Evolutionary conservation across 2,888 invertebrate genomes (phyloP), one percentile per base, ranked within the genome.

Genomic region (Hydriomena furcata): DNA sequence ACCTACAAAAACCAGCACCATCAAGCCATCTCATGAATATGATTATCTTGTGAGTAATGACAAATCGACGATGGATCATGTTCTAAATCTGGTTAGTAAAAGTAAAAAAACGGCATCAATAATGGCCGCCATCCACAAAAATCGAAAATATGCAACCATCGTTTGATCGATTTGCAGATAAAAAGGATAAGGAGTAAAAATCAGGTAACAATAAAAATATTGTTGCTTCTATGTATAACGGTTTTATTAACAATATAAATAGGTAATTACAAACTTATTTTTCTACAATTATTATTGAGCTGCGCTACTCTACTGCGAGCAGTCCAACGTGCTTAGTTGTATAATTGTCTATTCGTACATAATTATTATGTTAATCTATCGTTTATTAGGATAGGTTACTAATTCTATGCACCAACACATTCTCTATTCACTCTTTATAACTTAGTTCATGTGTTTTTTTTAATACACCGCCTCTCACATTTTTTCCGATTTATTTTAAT

Each of bases 161-260:
- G 27, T 40, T 24, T 44, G 34, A 21, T 17, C 21, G 10, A 0
- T 34, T 35, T 20, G 28, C 21, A 25, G 27, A 7, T 42, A 41
- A 20, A 25, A 21, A 7, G 23, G 34, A 38, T 21, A 13, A 32
- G 13, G 12, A 30, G 7, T 41, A 12, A 65, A 65, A 61, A 61
- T 3, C 2, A 4, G 17, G 4, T 17, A 2, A 17, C 2, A 17
- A 17, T 17, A 17, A 68, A 73, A 63, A 62, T 44, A 20, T 36
- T 55, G 67, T 64, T 17, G 7, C 76, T 52, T 52, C 82, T 87
- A 87, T 85, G 76, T 84, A 85, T 88, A 90, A 90, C 90, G 81
- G 78, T 90, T 90, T 90, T 90, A 89, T 87, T 90, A 90, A 90
- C 90, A 90, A 89, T 89, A 89, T 88, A 88, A 89, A 90, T 86